Conservation (phyloP, 2,888 invertebrate genomes). For the Allolobophora icterica region DNA sequence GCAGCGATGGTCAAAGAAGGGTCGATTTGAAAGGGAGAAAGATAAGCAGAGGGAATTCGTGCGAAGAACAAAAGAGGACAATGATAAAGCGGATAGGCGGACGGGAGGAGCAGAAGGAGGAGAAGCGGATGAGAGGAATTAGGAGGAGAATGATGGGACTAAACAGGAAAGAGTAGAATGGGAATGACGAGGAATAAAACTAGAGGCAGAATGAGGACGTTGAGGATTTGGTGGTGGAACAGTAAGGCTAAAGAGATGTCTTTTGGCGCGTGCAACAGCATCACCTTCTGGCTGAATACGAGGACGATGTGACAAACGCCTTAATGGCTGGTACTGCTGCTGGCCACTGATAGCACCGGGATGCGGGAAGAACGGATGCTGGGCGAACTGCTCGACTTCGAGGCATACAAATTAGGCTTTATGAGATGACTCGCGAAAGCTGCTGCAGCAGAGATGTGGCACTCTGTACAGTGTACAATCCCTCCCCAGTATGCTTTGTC, state of each 20-base stretch:
- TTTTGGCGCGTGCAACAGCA: neutral
- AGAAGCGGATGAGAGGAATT: too few relatives aligned
- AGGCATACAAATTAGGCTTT: neutral
- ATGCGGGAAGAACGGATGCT: neutral
- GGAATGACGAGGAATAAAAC: neutral
- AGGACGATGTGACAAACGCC: neutral
- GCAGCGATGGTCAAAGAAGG: too few relatives aligned
- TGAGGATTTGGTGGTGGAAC: neutral
- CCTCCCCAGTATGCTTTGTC: neutral
- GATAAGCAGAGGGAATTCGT: too few relatives aligned
- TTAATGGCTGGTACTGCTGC: neutral
- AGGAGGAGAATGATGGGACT: too few relatives aligned
- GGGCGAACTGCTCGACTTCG: neutral
- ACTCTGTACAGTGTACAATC: neutral
- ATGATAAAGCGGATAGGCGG: too few relatives aligned
- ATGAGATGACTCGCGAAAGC: neutral
- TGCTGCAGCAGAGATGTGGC: neutral
- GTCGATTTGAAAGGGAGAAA: too few relatives aligned
- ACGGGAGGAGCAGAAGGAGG: too few relatives aligned
- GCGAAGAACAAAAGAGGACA: too few relatives aligned
- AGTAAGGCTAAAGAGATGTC: neutral
- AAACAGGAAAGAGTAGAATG: constrained; percentile 26
- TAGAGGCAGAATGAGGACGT: neutral
- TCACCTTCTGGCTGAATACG: neutral
- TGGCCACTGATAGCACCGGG: neutral